Evolutionary conservation across 2,113 vertebrate species (phyloP).

Genomic region (Corvus hawaiiensis): DNA sequence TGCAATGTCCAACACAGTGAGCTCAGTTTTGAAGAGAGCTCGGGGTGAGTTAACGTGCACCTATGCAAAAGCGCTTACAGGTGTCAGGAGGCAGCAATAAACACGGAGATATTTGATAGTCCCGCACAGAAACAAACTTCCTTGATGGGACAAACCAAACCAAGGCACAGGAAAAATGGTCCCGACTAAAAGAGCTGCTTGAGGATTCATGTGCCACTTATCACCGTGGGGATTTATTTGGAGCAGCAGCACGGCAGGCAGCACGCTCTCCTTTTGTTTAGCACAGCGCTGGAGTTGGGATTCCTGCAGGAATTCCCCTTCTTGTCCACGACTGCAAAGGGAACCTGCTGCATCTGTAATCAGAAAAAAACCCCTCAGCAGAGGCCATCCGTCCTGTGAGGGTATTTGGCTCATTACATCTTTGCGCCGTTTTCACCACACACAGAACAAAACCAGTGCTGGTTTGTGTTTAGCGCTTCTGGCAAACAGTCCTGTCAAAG

Average conservation of each 20-base stretch:
- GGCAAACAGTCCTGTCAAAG: neutral
- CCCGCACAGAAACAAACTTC: neutral
- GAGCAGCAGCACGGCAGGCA: neutral
- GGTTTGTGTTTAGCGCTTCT: neutral
- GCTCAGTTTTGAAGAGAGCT: neutral
- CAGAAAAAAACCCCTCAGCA: neutral
- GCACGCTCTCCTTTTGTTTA: neutral
- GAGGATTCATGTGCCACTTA: fast-evolving
- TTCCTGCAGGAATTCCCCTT: neutral
- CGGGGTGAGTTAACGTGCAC: neutral
- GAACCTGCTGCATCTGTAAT: neutral
- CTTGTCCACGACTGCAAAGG: neutral
- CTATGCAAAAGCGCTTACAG: neutral
- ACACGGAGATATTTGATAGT: neutral
- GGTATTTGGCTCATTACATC: fast-evolving
- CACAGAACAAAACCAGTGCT: neutral
- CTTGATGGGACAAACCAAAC: neutral
- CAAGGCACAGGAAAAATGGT: neutral
- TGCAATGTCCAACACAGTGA: neutral
- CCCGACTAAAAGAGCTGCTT: neutral
- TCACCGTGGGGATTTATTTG: neutral
- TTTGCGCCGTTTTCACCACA: neutral
- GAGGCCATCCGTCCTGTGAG: neutral
- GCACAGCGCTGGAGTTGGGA: fast-evolving
- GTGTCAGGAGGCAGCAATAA: neutral